Base-by-base conservation (phyloP, 2,888 invertebrate species). In the Antitype chi region DNA sequence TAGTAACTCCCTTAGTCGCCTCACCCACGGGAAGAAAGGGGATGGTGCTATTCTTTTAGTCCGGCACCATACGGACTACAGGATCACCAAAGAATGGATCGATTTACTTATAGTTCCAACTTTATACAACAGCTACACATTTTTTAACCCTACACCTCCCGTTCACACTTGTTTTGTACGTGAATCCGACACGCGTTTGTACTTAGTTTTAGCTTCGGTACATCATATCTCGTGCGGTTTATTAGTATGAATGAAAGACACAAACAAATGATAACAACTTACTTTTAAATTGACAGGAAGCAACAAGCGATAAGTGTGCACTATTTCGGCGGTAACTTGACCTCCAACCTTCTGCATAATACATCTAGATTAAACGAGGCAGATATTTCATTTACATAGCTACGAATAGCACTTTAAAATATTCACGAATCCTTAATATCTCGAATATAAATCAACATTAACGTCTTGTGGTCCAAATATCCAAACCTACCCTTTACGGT, bases 281-380 rank as follows among this genome's bases (percentile, higher is more conserved):
- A 38, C 66, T 68, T 76, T 67, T 72, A 78, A 77, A 76, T 79
- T 68, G 57, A 81, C 88, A 80, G 80, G 78, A 87, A 86, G 63
- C 43, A 59, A 66, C n/a, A 70, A 55, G 43, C 77, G 87, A 87
- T 87, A 87, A 85, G 76, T 85, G 76, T 81, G 87, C 88, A 88
- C 77, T 82, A 82, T 78, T 87, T 87, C 83, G 85, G 83, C 87
- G 78, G 77, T 82, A 43, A 62, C 74, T 75, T 84, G 84, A 87
- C 80, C 87, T 69, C 64, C 76, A 67, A 78, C 81, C 88, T 83
- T 64, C 71, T 84, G 88, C 84, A 86, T 84, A 80, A 81, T 76
- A 70, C 74, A 79, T 80, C 77, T 57, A 76, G 88, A 86, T 88
- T 86, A 78, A 69, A 71, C 71, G 60, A 69, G 57, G 32, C 68